These are phyloP conservation scores for Rhinophrynus dorsalis DNA, from an alignment of 2,797 vertebrate genomes.

Conservation along the genomic window DNA sequence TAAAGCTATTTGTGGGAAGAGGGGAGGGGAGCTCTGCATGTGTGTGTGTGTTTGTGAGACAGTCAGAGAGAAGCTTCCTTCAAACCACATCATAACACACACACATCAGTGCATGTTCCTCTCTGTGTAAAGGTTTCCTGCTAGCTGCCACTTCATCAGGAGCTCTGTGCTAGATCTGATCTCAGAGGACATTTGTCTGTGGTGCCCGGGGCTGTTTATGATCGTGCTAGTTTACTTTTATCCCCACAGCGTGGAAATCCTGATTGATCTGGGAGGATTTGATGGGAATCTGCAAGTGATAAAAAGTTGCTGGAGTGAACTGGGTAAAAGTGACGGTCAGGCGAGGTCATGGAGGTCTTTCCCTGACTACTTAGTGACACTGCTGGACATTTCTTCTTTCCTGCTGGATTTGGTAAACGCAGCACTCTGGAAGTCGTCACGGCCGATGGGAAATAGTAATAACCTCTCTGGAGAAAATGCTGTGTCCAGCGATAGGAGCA, in stretches of 20 bases:
- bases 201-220: background rate
- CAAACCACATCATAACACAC: slow-evolving; percentile 15
- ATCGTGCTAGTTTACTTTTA: background rate
- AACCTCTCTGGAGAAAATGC: slow-evolving; percentile 29
- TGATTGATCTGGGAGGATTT: no score
- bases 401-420: background rate
- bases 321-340: background rate
- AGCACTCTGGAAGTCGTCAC: slow-evolving; percentile 49
- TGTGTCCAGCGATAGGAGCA: slow-evolving; percentile 62
- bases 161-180: no score
- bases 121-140: no score
- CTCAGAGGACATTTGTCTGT: background rate
- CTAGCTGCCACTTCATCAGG: no score
- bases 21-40: background rate
- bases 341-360: background rate
- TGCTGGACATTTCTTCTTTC: background rate
- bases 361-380: background rate
- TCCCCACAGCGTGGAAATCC: no score
- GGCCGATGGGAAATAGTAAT: slow-evolving; percentile 64
- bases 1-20: background rate
- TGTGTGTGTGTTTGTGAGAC: background rate
- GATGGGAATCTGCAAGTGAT: background rate
- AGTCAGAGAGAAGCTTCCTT: slow-evolving; percentile 11
- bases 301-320: background rate
- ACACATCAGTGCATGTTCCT: background rate